Evolutionary conservation across 2,113 vertebrate genomes (phyloP), one percentile per base, ranked within the genome.

Genomic region (Aptenodytes forsteri): DNA sequence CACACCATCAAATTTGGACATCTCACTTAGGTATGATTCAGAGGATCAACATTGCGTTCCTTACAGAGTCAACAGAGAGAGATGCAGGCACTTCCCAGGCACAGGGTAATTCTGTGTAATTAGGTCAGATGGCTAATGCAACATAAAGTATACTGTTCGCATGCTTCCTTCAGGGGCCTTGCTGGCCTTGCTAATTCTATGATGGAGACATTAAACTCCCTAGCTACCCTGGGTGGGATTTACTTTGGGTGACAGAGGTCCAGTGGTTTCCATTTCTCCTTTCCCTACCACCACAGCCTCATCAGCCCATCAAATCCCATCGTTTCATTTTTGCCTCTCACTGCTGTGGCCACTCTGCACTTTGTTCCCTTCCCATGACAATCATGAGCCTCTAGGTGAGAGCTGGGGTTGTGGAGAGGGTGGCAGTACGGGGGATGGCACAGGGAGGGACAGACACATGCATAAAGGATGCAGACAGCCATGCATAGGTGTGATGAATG

Each of bases 1-100:
- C 87, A 91, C 77, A 72, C 56, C 65, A 82, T 82, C 87, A 87
- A 30, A 94, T 85, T 91, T 94, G 91, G 56, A 91, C 77, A 91
- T 89, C 64, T 97, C 47, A 78, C 81, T 95, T 84, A 91, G 52
- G 52, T 94, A 69, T 96, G 87, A 96, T 94, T 96, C 89, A 94
- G 70, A 85, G 47, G 44, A 79, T 93, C 73, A 94, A 84, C 69
- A 76, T 85, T 54, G 38, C 8, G 2, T 93, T 93, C 52, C 40
- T 65, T 52, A 83, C 30, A 82, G 70, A 92, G 56, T 82, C 69
- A 93, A 89, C 25, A 91, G 55, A 77, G 58, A 79, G 66, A 79
- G 32, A 44, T 25, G 34, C 20, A 79, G 81, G 56, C 52, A 56
- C 40, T 96, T 96, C 81, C 38, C 58, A 87, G 52, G 77, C n/a